Base-by-base conservation (phyloP, 2,888 invertebrate genomes). In the Crepidodera aurea region DNA sequence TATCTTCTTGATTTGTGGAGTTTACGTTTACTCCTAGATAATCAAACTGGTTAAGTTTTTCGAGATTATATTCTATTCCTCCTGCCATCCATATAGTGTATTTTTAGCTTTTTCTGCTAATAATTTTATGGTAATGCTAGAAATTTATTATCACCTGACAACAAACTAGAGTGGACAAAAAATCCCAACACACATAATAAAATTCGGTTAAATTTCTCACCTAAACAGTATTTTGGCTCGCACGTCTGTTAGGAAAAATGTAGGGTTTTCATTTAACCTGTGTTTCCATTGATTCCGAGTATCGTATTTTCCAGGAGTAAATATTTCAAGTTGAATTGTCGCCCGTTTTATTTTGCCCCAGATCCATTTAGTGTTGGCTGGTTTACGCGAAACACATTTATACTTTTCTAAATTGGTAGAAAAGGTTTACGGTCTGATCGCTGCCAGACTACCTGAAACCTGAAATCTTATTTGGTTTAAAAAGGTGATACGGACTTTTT, bases 301-400 rank as follows among this genome's bases (percentile, higher is more conserved):
- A 55, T 58, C 65, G 65, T 65, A 65, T 61, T 65, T 64, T 62
- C 29, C 54, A 39, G 58, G 46, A 40, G 59, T 62, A 62, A 65
- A 65, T 65, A 65, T 51, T 62, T 65, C 65, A 62, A 55, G 62
- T 27, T 44, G 53, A 65, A 55, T 59, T 54, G 55, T 62, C 46
- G 54, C 46, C 22, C 54, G 46, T 51, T 56, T 59, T 55, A 59
- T 58, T 62, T 44, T 42, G 46, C 37, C 51, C 54, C 46, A 54
- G 59, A 54, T 59, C 61, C 55, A 57, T 60, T 64, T 61, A 44
- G 60, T 37, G 53, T 51, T 55, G 40, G 48, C 48, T 50, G 57
- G 56, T 50, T 60, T 34, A 53, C 57, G 42, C 48, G 44, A 27
- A 54, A 40, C 40, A 48, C 29, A 37, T 59, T 58, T 53, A 16